phyloP scores from a whole-genome alignment of 35 echinoderm and acorn worm species.

The Apostichopus japonicus region DNA sequence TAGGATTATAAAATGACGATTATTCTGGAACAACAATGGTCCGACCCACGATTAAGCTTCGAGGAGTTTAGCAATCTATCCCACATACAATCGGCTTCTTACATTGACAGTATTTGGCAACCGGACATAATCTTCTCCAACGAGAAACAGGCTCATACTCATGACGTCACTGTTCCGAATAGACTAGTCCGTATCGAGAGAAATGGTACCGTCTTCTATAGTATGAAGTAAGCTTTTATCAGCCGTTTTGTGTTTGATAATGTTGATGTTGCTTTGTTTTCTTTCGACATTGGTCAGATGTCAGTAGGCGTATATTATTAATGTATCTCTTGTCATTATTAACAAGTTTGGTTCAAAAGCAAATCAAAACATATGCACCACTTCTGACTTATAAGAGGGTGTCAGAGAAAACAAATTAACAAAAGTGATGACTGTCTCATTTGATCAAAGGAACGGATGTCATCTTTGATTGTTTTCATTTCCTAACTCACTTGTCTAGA shows the following conservation, averaged over 20 bases:
- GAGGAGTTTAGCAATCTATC: slow-evolving; percentile 19
- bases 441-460: too few species aligned
- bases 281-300: too few species aligned
- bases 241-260: not conserved
- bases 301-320: too few species aligned
- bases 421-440: too few species aligned
- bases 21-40: slow-evolving; percentile 70
- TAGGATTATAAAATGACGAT: slow-evolving; percentile 85
- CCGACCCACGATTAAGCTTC: slow-evolving; percentile 69
- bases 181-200: slow-evolving; percentile 64
- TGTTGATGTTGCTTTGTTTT: too few species aligned
- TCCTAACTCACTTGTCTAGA: too few species aligned
- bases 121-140: slow-evolving; percentile 88
- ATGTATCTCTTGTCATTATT: too few species aligned
- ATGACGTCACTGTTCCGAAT: slow-evolving; percentile 79
- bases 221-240: slow-evolving; percentile 77
- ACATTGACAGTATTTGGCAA: slow-evolving; percentile 70
- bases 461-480: too few species aligned
- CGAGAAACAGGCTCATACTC: slow-evolving; percentile 74
- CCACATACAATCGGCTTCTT: slow-evolving; percentile 37
- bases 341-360: too few species aligned
- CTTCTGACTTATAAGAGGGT: too few species aligned
- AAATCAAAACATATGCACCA: too few species aligned
- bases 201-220: slow-evolving; percentile 73
- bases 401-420: too few species aligned